Evolutionary conservation across 2,113 vertebrate genomes (phyloP), one percentile per base, ranked within the genome.

Genomic region (Stercorarius parasiticus): DNA sequence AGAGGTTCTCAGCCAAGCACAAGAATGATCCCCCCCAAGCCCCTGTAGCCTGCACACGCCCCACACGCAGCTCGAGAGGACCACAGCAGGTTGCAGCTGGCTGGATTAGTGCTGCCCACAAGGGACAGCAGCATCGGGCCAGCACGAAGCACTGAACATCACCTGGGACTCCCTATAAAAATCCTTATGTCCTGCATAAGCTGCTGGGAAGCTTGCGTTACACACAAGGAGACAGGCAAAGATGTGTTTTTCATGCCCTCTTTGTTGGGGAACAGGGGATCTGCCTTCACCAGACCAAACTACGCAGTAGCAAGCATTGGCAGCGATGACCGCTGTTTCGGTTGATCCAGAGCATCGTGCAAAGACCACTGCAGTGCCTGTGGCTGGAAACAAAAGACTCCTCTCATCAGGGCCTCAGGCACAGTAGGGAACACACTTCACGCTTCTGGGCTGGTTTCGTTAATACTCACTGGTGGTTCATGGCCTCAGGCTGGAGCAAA

Each of bases 1-100:
- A 88, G 66, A 80, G 40, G 82, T n/a, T 89, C 40, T n/a, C 34
- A 69, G 61, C 12, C 65, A 77, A 23, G 67, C 4, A 4, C 8
- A 6, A 53, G 16, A 62, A 77, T 0, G 2, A 21, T 15, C 11
- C 26, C 45, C 45, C 7, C 2, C 22, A 34, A 1, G 1, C 26
- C 45, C 50, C 58, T 2, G 1, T 8, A 52, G 58, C 40, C 19
- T 4, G 9, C 38, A 23, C 16, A 14, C 0, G 0, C 34, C 53
- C 36, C 65, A 14, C 45, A 14, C 0, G 0, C 55, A 47, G 52
- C n/a, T 26, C 0, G 0, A 55, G 45, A 40, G 25, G 36, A 43
- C 15, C 3, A 2, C 2, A 34, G 43, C 38, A 42, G 34, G 42
- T 20, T 72, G 36, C 58, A 67, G 53, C n/a, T 29, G 70, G 10